Evolutionary conservation across 92 coral and sea anemone genomes (phyloP).

Genomic region (Porites cylindrica): DNA sequence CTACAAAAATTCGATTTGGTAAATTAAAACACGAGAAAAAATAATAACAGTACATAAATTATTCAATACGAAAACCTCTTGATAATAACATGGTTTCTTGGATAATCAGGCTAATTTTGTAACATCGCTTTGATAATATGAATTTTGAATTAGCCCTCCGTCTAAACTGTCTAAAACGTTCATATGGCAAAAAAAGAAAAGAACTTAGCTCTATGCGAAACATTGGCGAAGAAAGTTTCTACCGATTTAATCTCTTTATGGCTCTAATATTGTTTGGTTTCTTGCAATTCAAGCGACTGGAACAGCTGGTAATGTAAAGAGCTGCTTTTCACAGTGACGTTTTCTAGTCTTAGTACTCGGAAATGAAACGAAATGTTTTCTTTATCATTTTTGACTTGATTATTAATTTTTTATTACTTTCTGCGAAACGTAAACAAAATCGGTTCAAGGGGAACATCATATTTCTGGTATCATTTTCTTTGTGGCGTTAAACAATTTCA

Average conservation of each 20-base stretch:
- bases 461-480: not conserved
- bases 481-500: not conserved
- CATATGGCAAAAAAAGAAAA: not conserved
- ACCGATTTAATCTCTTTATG: not conserved
- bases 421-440: not conserved
- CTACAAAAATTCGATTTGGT: not conserved
- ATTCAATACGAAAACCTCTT: constrained; percentile 19
- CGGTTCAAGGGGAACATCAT: not conserved
- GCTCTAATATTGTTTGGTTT: not conserved
- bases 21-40: constrained; percentile 9
- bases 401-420: constrained; percentile 23
- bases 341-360: not conserved
- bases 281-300: not conserved
- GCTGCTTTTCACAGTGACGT: not conserved
- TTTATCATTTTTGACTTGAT: constrained; percentile 18
- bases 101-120: not conserved
- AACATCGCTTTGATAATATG: constrained; percentile 22
- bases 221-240: not conserved
- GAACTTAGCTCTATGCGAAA: not conserved
- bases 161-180: constrained; percentile 7
- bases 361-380: constrained; percentile 27
- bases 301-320: not conserved
- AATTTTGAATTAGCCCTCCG: constrained; percentile 23
- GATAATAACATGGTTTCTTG: constrained; percentile 3
- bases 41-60: constrained; percentile 2